Evolutionary conservation across 2,113 vertebrate species (phyloP).

Genomic region (Pteronura brasiliensis): DNA sequence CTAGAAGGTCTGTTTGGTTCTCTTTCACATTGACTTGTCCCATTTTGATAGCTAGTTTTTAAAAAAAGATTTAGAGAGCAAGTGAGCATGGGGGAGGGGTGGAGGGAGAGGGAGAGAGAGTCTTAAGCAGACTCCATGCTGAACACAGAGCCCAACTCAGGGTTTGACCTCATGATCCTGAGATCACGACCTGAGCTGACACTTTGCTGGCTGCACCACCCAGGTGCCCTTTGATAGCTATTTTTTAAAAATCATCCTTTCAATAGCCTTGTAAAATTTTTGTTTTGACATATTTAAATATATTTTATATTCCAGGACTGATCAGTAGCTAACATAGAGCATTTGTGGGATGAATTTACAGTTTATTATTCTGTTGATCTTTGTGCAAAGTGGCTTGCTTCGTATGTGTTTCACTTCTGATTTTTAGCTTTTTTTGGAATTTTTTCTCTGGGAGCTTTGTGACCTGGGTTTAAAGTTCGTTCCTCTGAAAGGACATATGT

Average conservation of each 20-base stretch:
- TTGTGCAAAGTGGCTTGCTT: background rate
- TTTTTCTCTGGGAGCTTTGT: background rate
- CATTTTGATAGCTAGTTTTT: background rate
- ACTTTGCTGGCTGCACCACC: background rate
- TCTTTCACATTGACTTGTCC: background rate
- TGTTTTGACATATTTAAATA: slow-evolving; percentile 4
- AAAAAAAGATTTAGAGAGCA: background rate
- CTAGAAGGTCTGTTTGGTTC: background rate
- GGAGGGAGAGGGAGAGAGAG: background rate
- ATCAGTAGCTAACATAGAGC: background rate
- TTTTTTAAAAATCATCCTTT: background rate
- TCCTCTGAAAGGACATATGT: background rate
- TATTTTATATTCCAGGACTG: background rate
- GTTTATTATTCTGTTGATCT: background rate
- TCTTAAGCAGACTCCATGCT: background rate
- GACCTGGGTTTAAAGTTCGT: background rate
- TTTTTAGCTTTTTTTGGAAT: background rate
- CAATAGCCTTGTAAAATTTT: background rate
- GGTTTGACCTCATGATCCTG: background rate
- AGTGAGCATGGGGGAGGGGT: background rate
- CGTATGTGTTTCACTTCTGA: background rate
- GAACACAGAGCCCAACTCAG: background rate
- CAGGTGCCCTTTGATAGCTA: background rate
- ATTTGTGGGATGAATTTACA: background rate
- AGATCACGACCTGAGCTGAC: background rate